Evolutionary conservation across 1,140 invertebrate genomes (phyloP), one percentile per base, ranked within the genome.

Genomic region (Drosophila sp.): DNA sequence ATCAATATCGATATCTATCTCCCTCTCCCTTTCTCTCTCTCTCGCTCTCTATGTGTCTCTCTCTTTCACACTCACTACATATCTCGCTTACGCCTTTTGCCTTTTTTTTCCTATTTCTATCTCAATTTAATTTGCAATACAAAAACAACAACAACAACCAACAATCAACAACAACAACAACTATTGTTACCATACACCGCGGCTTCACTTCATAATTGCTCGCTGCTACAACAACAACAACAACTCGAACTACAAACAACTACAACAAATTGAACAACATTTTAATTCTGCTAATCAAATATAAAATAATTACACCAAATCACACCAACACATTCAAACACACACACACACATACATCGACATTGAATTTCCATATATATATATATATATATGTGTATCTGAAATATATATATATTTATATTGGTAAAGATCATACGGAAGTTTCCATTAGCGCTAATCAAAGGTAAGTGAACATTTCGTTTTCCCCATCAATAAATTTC

Each of bases 371-470:
- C 44, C 23, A 47, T 47, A 47, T 47, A 6, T 23, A 23, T 47
- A 6, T 23, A 23, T 47, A 47, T 47, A 8, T 47, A 23, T 38
- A 38, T 38, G 35, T 47, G 23, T 47, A 35, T 35, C 2, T 47
- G 41, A 25, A 1, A 44, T 23, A 35, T 38, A 38, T 47, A 47
- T 3, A 50, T 50, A 50, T 50, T 77, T 74, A 68, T 41, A 82
- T 67, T 75, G 71, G 67, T 72, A 74, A 87, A 92, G 91, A 92
- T 81, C 87, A 90, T 54, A 92, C 91, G 81, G 91, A 92, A 73
- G 79, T 92, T 44, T 87, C 90, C 29, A 84, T 92, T 67, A 91
- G 90, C 66, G 84, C 81, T 56, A 90, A 72, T 35, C 90, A 92
- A 66, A 92, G 91, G 91, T 92, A 91, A 92, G 91, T 71, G 56